Conservation (phyloP, 2,113 vertebrate species). For the Phycodurus eques region DNA sequence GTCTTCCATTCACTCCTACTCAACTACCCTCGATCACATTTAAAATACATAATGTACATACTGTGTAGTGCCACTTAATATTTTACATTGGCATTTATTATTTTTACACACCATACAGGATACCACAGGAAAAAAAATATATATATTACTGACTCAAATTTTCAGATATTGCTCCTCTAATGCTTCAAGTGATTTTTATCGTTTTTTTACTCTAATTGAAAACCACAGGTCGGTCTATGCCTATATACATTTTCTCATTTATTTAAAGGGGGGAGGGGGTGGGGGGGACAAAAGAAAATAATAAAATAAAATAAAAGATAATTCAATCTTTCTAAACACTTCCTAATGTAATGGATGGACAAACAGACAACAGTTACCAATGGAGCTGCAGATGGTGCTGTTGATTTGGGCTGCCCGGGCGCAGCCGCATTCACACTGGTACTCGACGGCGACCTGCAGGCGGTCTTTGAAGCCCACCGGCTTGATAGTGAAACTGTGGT, state of each 20-base stretch:
- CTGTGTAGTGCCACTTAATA: not conserved
- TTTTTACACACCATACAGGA: too few species aligned
- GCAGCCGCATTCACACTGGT: conserved; percentile 86
- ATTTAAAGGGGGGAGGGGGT: not conserved
- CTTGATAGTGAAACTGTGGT: conserved; percentile 84
- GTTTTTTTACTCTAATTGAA: too few species aligned
- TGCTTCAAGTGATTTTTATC: not conserved
- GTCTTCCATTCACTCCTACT: not conserved
- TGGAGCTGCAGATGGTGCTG: conserved; percentile 84
- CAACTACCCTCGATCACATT: not conserved
- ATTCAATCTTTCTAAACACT: not conserved
- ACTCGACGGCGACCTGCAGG: conserved; percentile 81
- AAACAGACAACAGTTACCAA: conserved; percentile 52
- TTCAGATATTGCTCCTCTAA: not conserved
- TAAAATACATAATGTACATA: not conserved
- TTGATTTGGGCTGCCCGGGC: conserved; percentile 49
- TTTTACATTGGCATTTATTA: too few species aligned
- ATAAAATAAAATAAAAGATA: not conserved
- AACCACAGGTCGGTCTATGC: not conserved
- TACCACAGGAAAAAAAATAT: not conserved
- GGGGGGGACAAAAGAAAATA: not conserved
- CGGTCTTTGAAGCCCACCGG: conserved; percentile 93
- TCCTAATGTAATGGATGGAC: not conserved
- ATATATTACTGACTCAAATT: not conserved
- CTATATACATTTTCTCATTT: not conserved